Percentiles rank a stretch among this genome's conserved stretches.
phyloP scores from a whole-genome alignment of 1,140 invertebrate species.

The Gonatopus flavifemur region DNA sequence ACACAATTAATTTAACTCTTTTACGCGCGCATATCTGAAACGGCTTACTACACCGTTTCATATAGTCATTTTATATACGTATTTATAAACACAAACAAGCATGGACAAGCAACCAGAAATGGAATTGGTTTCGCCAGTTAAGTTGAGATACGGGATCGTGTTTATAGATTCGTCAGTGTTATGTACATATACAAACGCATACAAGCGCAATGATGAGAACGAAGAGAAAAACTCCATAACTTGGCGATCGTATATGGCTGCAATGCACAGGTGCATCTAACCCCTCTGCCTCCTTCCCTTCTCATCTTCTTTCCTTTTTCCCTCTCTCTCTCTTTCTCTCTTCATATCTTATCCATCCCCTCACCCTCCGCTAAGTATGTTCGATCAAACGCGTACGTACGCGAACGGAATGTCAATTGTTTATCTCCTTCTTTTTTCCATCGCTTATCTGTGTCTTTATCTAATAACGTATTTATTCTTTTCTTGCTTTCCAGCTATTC shows the following conservation, averaged over 20 bases:
- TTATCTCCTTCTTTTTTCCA: too few relatives aligned
- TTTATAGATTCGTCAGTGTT: constrained; percentile 19
- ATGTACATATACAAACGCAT: too few relatives aligned
- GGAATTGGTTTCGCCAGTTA: constrained; percentile 50
- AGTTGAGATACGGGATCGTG: constrained; percentile 52
- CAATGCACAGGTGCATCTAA: constrained; percentile 52
- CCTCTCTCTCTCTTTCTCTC: neutral
- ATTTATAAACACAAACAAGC: too few relatives aligned
- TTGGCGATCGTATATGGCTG: constrained; percentile 51
- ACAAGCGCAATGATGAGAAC: constrained; percentile 19
- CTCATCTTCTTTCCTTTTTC: constrained; percentile 5
- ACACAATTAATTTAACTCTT: constrained; percentile 47
- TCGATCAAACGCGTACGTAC: too few relatives aligned
- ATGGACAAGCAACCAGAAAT: too few relatives aligned
- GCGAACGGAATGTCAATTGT: too few relatives aligned
- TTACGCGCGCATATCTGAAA: too few relatives aligned
- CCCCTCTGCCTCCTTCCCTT: constrained; percentile 6
- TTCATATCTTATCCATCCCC: neutral
- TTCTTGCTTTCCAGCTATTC: too few relatives aligned
- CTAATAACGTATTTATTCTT: too few relatives aligned
- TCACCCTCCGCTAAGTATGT: neutral
- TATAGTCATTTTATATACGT: too few relatives aligned
- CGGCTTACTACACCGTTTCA: too few relatives aligned
- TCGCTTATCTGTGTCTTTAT: too few relatives aligned
- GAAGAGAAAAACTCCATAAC: constrained; percentile 54